Percentiles rank a stretch among this genome's conserved stretches.
phyloP scores from a whole-genome alignment of 2,797 vertebrate species.

The Manis javanica region DNA sequence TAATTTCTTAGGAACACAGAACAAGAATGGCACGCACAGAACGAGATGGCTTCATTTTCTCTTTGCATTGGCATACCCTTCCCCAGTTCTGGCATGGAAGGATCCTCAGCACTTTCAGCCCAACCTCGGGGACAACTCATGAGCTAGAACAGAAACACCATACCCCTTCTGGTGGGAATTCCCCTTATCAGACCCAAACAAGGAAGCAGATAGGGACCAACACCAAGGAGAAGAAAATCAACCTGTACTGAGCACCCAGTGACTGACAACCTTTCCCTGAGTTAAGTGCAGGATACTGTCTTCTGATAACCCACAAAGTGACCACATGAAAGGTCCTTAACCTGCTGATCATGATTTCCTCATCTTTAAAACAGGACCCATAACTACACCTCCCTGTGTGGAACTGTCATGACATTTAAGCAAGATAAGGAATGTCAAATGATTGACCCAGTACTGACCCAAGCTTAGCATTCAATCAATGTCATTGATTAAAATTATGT shows the following conservation, averaged over 20 bases:
- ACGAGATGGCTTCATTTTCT: not conserved
- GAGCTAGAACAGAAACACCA: not conserved
- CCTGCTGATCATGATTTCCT: not conserved
- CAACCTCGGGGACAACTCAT: not conserved
- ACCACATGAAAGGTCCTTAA: not conserved
- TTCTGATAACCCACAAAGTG: not conserved
- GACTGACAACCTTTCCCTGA: not conserved
- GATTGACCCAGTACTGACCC: not conserved
- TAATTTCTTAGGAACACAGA: not conserved
- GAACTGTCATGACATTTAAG: not conserved
- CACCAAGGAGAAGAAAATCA: not conserved
- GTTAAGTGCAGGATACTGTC: not conserved
- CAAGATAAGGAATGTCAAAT: not conserved
- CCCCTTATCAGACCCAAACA: not conserved
- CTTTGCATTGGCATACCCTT: not conserved
- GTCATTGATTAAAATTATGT: not conserved
- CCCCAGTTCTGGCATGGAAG: not conserved
- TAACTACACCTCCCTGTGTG: not conserved
- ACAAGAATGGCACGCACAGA: not conserved
- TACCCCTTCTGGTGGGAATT: not conserved
- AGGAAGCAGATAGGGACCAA: not conserved
- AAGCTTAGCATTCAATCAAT: not conserved
- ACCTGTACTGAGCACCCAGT: not conserved
- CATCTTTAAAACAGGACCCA: not conserved
- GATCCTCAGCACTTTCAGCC: not conserved